Conservation (phyloP, 2,797 vertebrate genomes). For the Perodicticus potto region DNA sequence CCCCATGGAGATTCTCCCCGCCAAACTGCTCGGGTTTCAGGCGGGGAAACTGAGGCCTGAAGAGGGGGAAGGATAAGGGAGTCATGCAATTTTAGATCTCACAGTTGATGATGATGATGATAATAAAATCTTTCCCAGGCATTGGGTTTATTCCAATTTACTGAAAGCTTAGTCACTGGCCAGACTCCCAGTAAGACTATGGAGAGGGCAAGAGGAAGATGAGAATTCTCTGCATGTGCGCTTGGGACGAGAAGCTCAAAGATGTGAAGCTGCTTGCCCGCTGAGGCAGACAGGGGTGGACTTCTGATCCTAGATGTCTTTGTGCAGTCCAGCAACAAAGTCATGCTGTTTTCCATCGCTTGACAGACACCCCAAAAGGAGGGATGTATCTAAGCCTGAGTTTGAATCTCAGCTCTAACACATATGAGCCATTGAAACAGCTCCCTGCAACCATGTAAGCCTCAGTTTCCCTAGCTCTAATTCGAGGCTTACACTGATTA, state of each 20-base stretch:
- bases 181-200: not conserved
- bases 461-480: not conserved
- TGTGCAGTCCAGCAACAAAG: not conserved
- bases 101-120: not conserved
- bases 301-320: no score
- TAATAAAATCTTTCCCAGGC: not conserved
- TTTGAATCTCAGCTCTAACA: not conserved
- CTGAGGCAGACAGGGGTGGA: not conserved
- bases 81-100: not conserved
- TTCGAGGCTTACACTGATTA: not conserved
- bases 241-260: not conserved
- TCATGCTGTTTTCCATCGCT: not conserved
- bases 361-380: not conserved
- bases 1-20: not conserved
- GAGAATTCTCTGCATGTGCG: not conserved
- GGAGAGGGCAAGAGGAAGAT: not conserved
- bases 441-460: not conserved
- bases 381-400: not conserved
- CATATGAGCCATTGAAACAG: not conserved
- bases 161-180: not conserved
- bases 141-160: not conserved
- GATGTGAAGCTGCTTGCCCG: not conserved
- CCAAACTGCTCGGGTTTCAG: slow-evolving; percentile 60
- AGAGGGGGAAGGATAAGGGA: not conserved
- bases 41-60: slow-evolving; percentile 78